A percentile compares a stretch with the other conserved stretches of the same genome.
Evolutionary conservation across 2,888 invertebrate genomes (phyloP).

Genomic region (Cosmopolites sordidus): DNA sequence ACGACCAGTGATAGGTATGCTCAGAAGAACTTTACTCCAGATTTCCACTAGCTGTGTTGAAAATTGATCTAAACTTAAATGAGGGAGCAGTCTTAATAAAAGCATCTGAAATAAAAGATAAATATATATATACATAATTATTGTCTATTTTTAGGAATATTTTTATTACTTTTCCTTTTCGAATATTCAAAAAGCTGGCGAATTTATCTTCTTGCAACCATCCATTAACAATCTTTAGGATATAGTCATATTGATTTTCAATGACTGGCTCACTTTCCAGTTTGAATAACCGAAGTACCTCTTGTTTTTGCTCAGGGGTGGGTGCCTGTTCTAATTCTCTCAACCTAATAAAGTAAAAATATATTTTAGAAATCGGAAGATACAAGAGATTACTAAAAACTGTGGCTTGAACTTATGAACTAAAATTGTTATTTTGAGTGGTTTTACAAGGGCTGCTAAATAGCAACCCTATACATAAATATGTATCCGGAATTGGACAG

Average conservation of each 20-base stretch:
- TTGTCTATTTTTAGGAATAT: too few relatives aligned
- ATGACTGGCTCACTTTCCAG: constrained; percentile 51
- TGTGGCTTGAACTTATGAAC: too few relatives aligned
- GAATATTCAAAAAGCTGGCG: constrained; percentile 67
- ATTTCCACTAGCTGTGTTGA: constrained; percentile 52
- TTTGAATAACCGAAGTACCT: constrained; percentile 52
- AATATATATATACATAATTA: neutral
- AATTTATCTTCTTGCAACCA: constrained; percentile 67
- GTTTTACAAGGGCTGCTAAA: too few relatives aligned
- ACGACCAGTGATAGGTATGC: constrained; percentile 56
- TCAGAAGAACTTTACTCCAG: constrained; percentile 59
- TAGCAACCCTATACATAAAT: too few relatives aligned
- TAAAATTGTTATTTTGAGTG: too few relatives aligned
- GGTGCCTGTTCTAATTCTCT: constrained; percentile 56
- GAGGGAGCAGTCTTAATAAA: constrained; percentile 62
- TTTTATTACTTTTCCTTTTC: constrained; percentile 71
- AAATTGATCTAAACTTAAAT: constrained; percentile 51
- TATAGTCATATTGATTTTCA: constrained; percentile 55
- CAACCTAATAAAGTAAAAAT: constrained; percentile 29
- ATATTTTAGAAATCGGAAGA: too few relatives aligned
- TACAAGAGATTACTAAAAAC: too few relatives aligned
- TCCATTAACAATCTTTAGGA: constrained; percentile 62
- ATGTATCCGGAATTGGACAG: too few relatives aligned
- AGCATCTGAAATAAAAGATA: constrained; percentile 54
- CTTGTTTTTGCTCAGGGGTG: constrained; percentile 55